Evolutionary conservation across 2,797 vertebrate genomes (phyloP).

Genomic region (Spinus pinus): DNA sequence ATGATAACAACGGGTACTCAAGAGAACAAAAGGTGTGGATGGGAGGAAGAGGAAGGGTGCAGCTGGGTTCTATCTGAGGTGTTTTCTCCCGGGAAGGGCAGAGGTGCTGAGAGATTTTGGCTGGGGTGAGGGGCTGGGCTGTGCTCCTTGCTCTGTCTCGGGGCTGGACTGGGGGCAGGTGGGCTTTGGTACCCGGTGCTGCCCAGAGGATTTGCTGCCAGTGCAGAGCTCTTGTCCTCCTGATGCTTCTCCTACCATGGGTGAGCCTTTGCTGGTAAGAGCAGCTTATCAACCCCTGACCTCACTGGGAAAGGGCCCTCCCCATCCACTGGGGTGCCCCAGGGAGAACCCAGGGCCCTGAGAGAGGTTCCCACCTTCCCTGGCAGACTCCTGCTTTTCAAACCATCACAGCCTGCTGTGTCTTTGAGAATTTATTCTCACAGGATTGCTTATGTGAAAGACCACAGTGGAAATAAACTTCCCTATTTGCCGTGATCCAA

Average conservation of each 20-base stretch:
- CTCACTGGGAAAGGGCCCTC: too few relatives aligned
- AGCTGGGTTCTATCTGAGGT: neutral
- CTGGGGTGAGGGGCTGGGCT: neutral
- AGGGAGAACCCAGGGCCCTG: too few relatives aligned
- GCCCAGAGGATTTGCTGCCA: neutral
- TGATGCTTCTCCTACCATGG: rapidly evolving
- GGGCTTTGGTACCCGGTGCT: neutral
- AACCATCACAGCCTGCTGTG: neutral
- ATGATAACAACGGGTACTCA: rapidly evolving
- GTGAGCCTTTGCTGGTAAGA: neutral
- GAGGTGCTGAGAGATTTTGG: neutral
- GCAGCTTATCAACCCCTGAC: neutral
- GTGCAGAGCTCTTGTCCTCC: neutral
- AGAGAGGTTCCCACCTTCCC: neutral
- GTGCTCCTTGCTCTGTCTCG: rapidly evolving
- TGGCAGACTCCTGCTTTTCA: neutral
- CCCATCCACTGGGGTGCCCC: too few relatives aligned
- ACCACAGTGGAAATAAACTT: neutral
- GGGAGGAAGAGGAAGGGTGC: neutral
- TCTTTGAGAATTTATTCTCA: neutral
- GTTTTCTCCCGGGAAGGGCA: neutral
- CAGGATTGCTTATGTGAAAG: neutral
- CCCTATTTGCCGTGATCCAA: neutral
- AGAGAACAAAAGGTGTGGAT: neutral
- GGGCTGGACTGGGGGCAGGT: neutral